Evolutionary conservation across 2,888 invertebrate species (phyloP).

Genomic region (Eristalis tenax): DNA sequence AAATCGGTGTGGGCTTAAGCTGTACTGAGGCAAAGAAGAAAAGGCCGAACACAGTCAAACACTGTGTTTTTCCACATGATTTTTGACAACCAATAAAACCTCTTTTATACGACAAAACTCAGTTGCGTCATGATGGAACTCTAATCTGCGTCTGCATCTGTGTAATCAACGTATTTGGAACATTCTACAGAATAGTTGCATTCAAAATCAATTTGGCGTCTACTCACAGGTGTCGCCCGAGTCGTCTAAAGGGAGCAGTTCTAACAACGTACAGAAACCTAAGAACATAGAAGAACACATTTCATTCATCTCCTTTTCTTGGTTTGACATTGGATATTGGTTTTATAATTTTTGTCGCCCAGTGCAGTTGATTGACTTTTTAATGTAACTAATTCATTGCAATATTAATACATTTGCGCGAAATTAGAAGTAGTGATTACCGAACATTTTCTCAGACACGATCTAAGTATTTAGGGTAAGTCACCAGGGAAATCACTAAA

Average conservation of each 20-base stretch:
- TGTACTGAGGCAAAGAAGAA: no score
- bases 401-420: background rate
- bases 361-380: conserved; percentile 32
- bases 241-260: background rate
- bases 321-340: conserved; percentile 53
- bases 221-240: background rate
- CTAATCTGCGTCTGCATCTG: no score
- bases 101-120: no score
- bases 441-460: background rate
- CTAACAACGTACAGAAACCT: conserved; percentile 10
- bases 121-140: no score
- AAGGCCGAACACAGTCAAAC: no score
- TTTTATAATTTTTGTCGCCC: conserved; percentile 26
- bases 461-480: conserved; percentile 22
- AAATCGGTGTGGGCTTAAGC: no score
- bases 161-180: no score
- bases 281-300: conserved; percentile 33
- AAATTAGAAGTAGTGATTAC: conserved; percentile 15
- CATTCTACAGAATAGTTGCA: background rate
- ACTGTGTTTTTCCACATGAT: no score
- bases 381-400: conserved; percentile 42
- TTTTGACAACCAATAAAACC: no score
- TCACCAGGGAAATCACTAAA: background rate
- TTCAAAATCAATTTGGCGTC: background rate
- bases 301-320: conserved; percentile 36